Evolutionary conservation across 2,888 invertebrate species (phyloP).

Genomic region (Eucriotettix oculatus): DNA sequence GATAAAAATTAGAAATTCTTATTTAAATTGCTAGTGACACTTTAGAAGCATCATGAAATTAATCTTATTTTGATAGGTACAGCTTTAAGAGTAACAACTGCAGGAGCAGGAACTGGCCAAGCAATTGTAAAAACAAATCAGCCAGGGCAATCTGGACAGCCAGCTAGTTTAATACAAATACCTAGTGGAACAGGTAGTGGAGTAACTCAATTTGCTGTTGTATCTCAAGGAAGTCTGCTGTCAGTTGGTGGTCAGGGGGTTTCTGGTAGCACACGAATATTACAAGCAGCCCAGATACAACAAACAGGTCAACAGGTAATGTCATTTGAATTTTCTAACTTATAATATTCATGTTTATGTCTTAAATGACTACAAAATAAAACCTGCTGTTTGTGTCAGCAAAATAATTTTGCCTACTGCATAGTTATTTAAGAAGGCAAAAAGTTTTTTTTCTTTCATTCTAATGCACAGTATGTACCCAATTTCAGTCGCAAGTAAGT

Average conservation of each 20-base stretch:
- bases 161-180: slow-evolving; percentile 32
- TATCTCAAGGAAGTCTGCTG: slow-evolving; percentile 31
- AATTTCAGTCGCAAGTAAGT: too few relatives aligned
- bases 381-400: too few relatives aligned
- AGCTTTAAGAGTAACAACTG: background rate
- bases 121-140: background rate
- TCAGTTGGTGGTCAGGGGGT: slow-evolving; percentile 16
- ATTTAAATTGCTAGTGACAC: too few relatives aligned
- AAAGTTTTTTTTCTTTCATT: too few relatives aligned
- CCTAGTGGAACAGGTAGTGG: slow-evolving; percentile 24
- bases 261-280: slow-evolving; percentile 16
- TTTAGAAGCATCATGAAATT: too few relatives aligned
- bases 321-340: background rate
- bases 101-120: background rate
- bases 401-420: too few relatives aligned
- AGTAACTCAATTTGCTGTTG: slow-evolving; percentile 30
- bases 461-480: too few relatives aligned
- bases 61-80: background rate
- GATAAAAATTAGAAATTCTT: too few relatives aligned
- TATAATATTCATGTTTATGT: too few relatives aligned
- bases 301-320: background rate
- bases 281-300: slow-evolving; percentile 13
- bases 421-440: too few relatives aligned
- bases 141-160: background rate
- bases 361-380: too few relatives aligned